Percentiles rank a stretch among this genome's conserved stretches.
Evolutionary conservation across 2,888 invertebrate genomes (phyloP).

Genomic region (Eudasyphora cyanicolor): DNA sequence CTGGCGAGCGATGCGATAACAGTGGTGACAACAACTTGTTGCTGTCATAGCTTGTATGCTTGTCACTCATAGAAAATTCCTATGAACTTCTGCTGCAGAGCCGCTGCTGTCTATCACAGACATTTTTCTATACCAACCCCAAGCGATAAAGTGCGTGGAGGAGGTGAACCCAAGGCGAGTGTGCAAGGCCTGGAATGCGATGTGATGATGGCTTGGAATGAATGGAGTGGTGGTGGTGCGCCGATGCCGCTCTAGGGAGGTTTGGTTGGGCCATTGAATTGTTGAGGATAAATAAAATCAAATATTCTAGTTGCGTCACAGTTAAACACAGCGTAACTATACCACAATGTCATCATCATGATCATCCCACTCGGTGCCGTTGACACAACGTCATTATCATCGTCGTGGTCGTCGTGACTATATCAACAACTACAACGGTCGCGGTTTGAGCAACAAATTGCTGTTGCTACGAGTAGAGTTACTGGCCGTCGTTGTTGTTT

Average conservation of each 20-base stretch:
- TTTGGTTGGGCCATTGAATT: background rate
- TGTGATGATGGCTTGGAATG: too few relatives aligned
- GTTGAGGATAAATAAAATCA: conserved; percentile 33
- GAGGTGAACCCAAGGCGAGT: background rate
- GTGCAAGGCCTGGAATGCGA: background rate
- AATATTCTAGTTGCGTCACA: conserved; percentile 60
- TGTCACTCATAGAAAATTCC: conserved; percentile 10
- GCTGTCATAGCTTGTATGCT: conserved; percentile 8
- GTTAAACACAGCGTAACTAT: conserved; percentile 44
- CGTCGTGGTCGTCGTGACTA: background rate
- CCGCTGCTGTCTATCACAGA: background rate
- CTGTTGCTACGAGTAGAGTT: background rate
- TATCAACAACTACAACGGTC: background rate
- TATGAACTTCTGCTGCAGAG: background rate
- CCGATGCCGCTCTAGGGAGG: background rate
- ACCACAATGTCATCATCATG: conserved; percentile 37
- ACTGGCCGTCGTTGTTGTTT: background rate
- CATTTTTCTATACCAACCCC: background rate
- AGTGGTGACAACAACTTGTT: conserved; percentile 19
- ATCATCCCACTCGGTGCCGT: background rate
- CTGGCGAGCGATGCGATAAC: background rate
- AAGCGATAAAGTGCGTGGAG: background rate
- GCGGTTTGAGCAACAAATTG: background rate
- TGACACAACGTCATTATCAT: conserved; percentile 10
- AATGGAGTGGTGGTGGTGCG: background rate